These are phyloP conservation scores for Agrochola litura DNA, from an alignment of 2,888 invertebrate species.

Conservation along the genomic window DNA sequence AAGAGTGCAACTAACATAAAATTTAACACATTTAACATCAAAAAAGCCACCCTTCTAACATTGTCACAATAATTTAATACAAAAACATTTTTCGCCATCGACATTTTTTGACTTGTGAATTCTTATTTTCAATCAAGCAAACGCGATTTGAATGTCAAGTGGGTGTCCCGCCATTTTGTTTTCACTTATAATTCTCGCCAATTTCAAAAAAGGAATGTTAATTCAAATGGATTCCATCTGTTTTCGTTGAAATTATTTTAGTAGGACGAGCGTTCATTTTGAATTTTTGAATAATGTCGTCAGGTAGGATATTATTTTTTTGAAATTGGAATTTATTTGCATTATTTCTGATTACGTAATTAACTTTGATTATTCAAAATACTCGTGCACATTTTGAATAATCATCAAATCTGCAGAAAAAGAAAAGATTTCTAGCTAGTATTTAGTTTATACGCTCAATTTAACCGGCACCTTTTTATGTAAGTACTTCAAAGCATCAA, in stretches of 20 bases:
- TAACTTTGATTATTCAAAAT: slow-evolving; percentile 2
- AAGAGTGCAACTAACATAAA: slow-evolving; percentile 19
- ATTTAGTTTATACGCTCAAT: background rate
- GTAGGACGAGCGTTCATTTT: slow-evolving; percentile 44
- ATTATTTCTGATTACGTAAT: slow-evolving; percentile 34
- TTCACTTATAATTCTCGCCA: slow-evolving; percentile 65
- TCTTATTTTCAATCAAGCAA: slow-evolving; percentile 71
- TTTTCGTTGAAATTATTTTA: slow-evolving; percentile 64
- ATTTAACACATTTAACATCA: slow-evolving; percentile 26
- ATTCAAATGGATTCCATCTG: slow-evolving; percentile 67
- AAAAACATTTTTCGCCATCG: slow-evolving; percentile 57
- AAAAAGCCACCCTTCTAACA: slow-evolving; percentile 28
- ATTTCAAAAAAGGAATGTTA: slow-evolving; percentile 64
- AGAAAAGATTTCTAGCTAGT: background rate
- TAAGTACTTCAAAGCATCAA: background rate
- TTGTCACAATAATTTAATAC: slow-evolving; percentile 57
- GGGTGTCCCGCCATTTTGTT: slow-evolving; percentile 65
- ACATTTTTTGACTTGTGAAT: slow-evolving; percentile 67
- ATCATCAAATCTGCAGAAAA: background rate
- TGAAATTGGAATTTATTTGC: slow-evolving; percentile 26
- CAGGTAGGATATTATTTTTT: slow-evolving; percentile 53
- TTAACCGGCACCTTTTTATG: too few relatives aligned
- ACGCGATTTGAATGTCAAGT: slow-evolving; percentile 70
- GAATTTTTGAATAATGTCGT: slow-evolving; percentile 59
- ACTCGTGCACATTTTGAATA: slow-evolving; percentile 6